Conservation (phyloP, 2,797 vertebrate genomes). For the Platalea minor region DNA sequence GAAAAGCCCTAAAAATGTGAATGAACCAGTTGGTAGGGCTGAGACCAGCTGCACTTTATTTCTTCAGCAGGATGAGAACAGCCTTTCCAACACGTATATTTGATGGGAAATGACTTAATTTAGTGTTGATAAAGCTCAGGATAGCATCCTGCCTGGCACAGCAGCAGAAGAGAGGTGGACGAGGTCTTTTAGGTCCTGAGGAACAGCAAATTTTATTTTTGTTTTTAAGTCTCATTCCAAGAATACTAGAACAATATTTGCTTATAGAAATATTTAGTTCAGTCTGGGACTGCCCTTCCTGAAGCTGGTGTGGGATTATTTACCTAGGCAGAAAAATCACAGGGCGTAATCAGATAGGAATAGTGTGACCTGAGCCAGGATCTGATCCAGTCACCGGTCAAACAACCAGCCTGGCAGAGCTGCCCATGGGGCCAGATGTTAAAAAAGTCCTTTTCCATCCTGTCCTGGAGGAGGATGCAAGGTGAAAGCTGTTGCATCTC, state of each 20-base stretch:
- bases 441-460: background rate
- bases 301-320: background rate
- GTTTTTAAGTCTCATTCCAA: background rate
- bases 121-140: background rate
- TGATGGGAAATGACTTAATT: background rate
- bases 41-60: background rate
- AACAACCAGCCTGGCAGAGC: background rate
- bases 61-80: background rate
- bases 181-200: background rate
- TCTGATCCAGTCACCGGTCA: background rate
- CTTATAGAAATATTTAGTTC: background rate
- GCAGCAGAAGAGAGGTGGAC: background rate
- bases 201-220: background rate
- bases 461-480: background rate
- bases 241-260: background rate
- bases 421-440: fast-evolving
- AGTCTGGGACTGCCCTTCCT: background rate
- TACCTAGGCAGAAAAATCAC: background rate
- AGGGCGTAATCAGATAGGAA: background rate
- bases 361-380: background rate
- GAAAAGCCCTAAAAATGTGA: background rate
- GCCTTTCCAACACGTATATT: background rate
- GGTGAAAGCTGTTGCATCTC: background rate
- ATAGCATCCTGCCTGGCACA: background rate
- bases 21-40: background rate